Conservation (phyloP, 2,797 vertebrate species). For the Tiaroga cobitis region DNA sequence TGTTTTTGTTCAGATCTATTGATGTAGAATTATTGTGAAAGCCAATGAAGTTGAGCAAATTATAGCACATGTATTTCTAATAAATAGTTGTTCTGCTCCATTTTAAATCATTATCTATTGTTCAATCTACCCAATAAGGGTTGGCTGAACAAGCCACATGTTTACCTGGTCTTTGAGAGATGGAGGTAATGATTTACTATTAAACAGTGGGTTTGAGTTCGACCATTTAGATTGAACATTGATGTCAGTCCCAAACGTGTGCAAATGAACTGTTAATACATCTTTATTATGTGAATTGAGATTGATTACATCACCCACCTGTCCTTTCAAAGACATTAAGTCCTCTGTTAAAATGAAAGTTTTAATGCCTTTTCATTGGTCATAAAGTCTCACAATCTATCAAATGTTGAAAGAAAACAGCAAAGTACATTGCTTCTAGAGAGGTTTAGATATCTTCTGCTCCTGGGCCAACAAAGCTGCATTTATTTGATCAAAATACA, state of each 20-base stretch:
- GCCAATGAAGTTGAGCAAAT: neutral
- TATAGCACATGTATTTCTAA: neutral
- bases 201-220: conserved; percentile 4
- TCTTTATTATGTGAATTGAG: neutral
- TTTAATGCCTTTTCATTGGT: neutral
- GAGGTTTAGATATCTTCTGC: neutral
- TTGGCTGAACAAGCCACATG: neutral
- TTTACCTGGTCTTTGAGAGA: neutral
- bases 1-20: neutral
- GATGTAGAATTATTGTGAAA: neutral
- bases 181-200: neutral
- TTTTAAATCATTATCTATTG: neutral
- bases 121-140: neutral
- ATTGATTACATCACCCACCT: neutral
- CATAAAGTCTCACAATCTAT: neutral
- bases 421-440: no score
- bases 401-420: no score
- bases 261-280: neutral
- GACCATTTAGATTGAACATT: neutral
- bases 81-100: neutral
- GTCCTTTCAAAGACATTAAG: neutral
- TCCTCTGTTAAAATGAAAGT: neutral
- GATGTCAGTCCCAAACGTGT: neutral
- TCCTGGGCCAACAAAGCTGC: neutral
- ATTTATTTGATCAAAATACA: neutral